These are phyloP conservation scores for Cherax quadricarinatus DNA, from an alignment of 1,140 invertebrate species.

Conservation along the genomic window DNA sequence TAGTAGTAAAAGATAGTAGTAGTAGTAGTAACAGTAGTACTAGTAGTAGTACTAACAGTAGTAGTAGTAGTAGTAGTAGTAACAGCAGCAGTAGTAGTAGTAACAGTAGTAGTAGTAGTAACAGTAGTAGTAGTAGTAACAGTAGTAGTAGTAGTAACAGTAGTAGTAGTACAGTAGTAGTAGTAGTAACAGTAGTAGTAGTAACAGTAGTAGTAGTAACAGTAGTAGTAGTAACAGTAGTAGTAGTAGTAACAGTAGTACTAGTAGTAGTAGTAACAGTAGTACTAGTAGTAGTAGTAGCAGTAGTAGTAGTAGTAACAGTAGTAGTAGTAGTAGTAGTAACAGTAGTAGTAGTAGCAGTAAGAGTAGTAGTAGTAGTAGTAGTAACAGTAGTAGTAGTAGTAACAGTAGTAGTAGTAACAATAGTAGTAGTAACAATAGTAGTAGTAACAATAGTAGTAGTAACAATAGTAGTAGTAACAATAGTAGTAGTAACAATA, in stretches of 20 bases:
- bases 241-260: slow-evolving; percentile 11
- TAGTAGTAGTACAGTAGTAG: no score
- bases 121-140: no score
- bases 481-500: neutral
- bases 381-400: neutral
- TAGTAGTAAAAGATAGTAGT: no score
- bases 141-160: no score
- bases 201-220: neutral
- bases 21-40: no score
- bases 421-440: neutral
- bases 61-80: no score
- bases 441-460: neutral
- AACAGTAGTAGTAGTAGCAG: neutral
- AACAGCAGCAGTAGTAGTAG: no score
- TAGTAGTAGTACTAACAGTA: no score
- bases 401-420: neutral
- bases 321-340: slow-evolving; percentile 1
- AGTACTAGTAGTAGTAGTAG: neutral
- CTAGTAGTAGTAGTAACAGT: slow-evolving; percentile 6
- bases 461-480: neutral
- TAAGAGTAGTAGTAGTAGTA: neutral
- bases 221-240: neutral
- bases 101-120: no score
- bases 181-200: neutral
- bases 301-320: slow-evolving; percentile 11